Percentiles rank a stretch among this genome's conserved stretches.
Conservation (phyloP, 1,140 invertebrate genomes). For the Trachymyrmex cornetzi region DNA sequence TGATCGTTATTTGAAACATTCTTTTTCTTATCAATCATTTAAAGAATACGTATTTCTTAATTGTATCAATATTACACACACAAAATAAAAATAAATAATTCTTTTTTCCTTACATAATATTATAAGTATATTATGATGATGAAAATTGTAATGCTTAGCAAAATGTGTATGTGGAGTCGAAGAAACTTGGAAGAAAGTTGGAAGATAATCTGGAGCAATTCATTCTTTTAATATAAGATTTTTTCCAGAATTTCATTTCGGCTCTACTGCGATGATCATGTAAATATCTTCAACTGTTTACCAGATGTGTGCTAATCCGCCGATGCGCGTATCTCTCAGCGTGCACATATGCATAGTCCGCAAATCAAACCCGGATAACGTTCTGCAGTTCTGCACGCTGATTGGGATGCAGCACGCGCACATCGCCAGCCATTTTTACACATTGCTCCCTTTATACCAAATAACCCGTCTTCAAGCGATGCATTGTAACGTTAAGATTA, state of each 20-base stretch:
- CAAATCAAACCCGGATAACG: conserved; percentile 47
- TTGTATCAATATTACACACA: not conserved
- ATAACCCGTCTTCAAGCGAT: conserved; percentile 61
- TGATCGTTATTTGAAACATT: conserved; percentile 23
- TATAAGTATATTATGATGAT: not conserved
- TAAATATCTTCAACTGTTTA: conserved; percentile 53
- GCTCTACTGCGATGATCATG: conserved; percentile 19
- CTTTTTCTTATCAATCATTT: not conserved
- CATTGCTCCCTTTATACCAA: conserved; percentile 71
- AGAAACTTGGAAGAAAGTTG: not conserved
- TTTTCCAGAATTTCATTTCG: conserved; percentile 24
- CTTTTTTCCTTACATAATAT: not conserved
- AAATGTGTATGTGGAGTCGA: not conserved
- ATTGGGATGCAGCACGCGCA: conserved; percentile 72
- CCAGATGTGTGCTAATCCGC: not conserved
- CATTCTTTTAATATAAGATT: conserved; percentile 45
- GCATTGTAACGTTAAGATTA: conserved; percentile 64
- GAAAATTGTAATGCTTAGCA: not conserved
- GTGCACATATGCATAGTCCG: not conserved
- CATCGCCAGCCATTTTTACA: conserved; percentile 41
- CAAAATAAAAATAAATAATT: not conserved
- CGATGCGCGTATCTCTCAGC: not conserved
- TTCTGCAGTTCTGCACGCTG: conserved; percentile 52
- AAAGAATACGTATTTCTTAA: not conserved
- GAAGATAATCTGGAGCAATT: not conserved